Evolutionary conservation across 2,113 vertebrate genomes (phyloP).

Genomic region (Grallaria varia): DNA sequence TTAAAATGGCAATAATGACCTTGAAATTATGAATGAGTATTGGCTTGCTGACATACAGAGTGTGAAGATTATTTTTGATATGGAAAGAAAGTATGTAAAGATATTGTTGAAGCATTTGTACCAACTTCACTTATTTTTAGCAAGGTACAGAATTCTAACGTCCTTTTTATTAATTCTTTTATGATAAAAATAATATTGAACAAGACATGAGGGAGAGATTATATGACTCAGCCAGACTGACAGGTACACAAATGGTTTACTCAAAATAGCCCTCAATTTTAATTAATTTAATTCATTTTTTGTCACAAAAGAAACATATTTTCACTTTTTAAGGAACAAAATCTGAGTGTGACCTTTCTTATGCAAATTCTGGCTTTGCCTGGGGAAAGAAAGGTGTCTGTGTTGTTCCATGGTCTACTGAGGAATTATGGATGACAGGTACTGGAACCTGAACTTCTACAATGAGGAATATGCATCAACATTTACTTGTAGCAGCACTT

Average conservation of each 20-base stretch:
- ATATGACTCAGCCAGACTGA: not conserved
- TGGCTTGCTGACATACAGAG: not conserved
- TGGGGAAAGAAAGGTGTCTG: not conserved
- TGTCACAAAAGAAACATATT: not conserved
- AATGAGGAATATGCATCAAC: accelerated
- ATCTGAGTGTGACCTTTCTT: not conserved
- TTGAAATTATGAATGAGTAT: not conserved
- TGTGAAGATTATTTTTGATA: not conserved
- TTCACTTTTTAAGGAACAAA: not conserved
- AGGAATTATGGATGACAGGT: not conserved
- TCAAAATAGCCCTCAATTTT: not conserved
- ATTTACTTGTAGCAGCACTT: not conserved
- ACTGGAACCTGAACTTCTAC: not conserved
- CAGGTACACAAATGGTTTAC: not conserved
- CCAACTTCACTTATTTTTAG: not conserved
- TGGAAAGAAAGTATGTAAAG: not conserved
- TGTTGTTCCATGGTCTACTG: not conserved
- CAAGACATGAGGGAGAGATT: not conserved
- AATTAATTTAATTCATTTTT: not conserved
- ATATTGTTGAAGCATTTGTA: not conserved
- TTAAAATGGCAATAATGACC: not conserved
- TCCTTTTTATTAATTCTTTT: not conserved
- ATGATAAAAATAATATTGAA: not conserved
- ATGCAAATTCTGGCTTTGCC: not conserved
- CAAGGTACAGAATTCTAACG: not conserved